Evolutionary conservation across 2,113 vertebrate genomes (phyloP), one percentile per base, ranked within the genome.

Genomic region (Nothobranchius furzeri): DNA sequence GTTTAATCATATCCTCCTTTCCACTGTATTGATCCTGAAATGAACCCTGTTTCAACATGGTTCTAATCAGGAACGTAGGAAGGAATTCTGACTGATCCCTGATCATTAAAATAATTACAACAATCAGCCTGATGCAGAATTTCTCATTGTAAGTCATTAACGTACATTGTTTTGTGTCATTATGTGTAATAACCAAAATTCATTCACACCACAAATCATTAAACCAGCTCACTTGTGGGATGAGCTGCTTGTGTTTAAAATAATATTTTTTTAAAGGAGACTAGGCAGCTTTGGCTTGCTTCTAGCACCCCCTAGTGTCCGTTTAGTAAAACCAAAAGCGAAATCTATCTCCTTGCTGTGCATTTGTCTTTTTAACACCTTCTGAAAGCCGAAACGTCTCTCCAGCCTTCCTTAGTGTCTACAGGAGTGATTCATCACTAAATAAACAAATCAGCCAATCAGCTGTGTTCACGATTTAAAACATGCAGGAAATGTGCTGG

Each of bases 1-100:
- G 15, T 59, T 52, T 52, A 68, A 48, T 50, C 35, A 63, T 60
- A 15, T 68, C 11, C 12, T 66, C 55, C 53, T 59, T 69, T 56
- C 46, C 17, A 48, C 42, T 17, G 45, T 12, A 47, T 37, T 66
- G 36, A 60, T 62, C 13, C 45, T 37, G 45, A 25, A 62, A 77
- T 67, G 25, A 73, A 36, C 20, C n/a, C 59, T 36, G 0, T 53
- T 30, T 68, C 15, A 60, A 47, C 4, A 30, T 30, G 30, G 2
- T 52, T 20, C 54, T 64, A 15, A 59, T 58, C 60, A 4, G 50
- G 51, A 48, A 56, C 35, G 47, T 20, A 30, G 20, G 20, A 20
- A 64, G 57, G 57, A 13, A 47, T 60, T 60, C 55, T 42, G 12
- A 36, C 58, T 37, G 36, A 15, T 55, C 35, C 35, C 30, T 30